These are phyloP conservation scores for Drosophila sechellia DNA, from an alignment of 1,140 invertebrate species.

Conservation along the genomic window DNA sequence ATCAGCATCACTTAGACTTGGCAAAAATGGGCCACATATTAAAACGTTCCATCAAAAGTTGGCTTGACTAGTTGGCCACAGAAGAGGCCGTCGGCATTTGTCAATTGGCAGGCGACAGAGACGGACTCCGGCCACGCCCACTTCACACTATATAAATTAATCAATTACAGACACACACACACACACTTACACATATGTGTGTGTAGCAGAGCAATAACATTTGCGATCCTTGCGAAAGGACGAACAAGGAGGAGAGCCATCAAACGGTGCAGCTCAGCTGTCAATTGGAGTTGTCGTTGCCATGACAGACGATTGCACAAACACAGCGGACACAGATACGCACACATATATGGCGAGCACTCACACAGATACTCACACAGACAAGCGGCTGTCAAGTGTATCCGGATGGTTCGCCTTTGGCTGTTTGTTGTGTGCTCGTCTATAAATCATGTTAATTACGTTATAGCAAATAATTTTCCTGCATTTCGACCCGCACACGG, in stretches of 20 bases:
- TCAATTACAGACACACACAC: slow-evolving; percentile 63
- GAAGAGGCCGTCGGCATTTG: slow-evolving; percentile 2
- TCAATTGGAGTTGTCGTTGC: slow-evolving; percentile 72
- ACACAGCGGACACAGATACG: slow-evolving; percentile 35
- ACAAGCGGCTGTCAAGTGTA: slow-evolving; percentile 9
- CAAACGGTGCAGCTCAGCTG: slow-evolving; percentile 68
- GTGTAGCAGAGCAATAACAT: slow-evolving; percentile 38
- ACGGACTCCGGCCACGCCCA: slow-evolving; percentile 21
- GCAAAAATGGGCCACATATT: slow-evolving; percentile 4
- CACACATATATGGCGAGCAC: slow-evolving; percentile 5
- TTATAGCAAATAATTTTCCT: slow-evolving; percentile 82
- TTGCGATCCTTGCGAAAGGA: slow-evolving; percentile 47
- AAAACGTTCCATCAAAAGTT: slow-evolving; percentile 27
- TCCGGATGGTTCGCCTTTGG: slow-evolving; percentile 53
- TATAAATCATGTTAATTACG: slow-evolving; percentile 83
- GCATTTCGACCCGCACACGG: slow-evolving; percentile 45
- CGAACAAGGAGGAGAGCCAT: slow-evolving; percentile 36
- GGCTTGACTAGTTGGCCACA: slow-evolving; percentile 1
- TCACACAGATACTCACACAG: slow-evolving; percentile 11
- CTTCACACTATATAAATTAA: slow-evolving; percentile 72
- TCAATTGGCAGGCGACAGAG: slow-evolving; percentile 12
- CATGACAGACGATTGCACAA: slow-evolving; percentile 74
- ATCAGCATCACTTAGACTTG: background rate
- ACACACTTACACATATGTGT: slow-evolving; percentile 2
- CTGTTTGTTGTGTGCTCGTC: slow-evolving; percentile 78